A percentile compares a stretch with the other conserved stretches of the same genome.
Conservation (phyloP, 2,888 invertebrate species). For the Nysson spinosus region DNA sequence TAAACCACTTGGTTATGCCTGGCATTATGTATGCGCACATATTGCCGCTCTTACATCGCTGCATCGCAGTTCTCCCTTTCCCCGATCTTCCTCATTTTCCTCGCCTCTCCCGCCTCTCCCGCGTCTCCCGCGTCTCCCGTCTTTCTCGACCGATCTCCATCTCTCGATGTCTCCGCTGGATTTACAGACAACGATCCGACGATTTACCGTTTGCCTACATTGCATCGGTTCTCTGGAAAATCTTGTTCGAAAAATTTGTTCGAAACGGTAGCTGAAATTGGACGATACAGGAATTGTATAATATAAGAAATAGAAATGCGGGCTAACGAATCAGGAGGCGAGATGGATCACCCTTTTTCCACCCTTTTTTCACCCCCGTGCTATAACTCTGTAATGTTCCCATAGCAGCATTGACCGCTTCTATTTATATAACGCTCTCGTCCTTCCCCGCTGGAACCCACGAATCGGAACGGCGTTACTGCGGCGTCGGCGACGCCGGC, state of each 20-base stretch:
- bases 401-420: constrained; percentile 76
- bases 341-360: too few relatives aligned
- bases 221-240: too few relatives aligned
- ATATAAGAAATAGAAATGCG: background rate
- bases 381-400: constrained; percentile 66
- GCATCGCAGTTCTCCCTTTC: too few relatives aligned
- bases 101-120: background rate
- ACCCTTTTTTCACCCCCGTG: constrained; percentile 41
- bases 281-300: too few relatives aligned
- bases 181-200: background rate
- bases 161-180: too few relatives aligned
- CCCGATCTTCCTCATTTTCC: constrained; percentile 1
- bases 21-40: constrained; percentile 68
- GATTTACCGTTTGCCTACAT: too few relatives aligned
- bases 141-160: too few relatives aligned
- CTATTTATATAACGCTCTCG: constrained; percentile 73
- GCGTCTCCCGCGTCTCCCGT: too few relatives aligned
- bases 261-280: too few relatives aligned
- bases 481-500: too few relatives aligned
- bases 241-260: too few relatives aligned
- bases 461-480: too few relatives aligned
- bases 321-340: constrained; percentile 51
- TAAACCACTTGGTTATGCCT: constrained; percentile 73
- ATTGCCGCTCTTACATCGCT: constrained; percentile 60
- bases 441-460: constrained; percentile 24